Evolutionary conservation across 2,113 vertebrate species (phyloP), one percentile per base, ranked within the genome.

Genomic region (Neolamprologus sp.): DNA sequence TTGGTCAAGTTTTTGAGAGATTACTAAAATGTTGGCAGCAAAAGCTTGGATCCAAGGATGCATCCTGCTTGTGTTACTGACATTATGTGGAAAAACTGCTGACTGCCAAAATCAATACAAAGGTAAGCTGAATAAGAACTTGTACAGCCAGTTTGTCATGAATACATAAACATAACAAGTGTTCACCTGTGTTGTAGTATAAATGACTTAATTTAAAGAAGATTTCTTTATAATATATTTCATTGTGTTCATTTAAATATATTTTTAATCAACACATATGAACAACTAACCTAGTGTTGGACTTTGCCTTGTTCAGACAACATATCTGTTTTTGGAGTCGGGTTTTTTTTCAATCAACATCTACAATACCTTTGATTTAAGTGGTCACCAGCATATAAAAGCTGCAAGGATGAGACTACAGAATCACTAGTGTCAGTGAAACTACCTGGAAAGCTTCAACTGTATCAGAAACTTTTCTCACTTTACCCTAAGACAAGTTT

Each of bases 401-500:
- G 21, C 12, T 57, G 7, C 23, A 0, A 57, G 54, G 0, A 14
- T 5, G 54, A 0, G 2, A 57, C 4, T 30, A 60, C 5, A 60
- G 57, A 60, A 33, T 60, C 8, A 33, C 26, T 6, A 58, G 3
- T 9, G 5, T 30, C 26, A 60, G 7, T 58, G 8, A 58, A 58
- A 0, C 57, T 58, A 5, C 26, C 26, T 58, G 26, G 0, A 58
- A 58, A 30, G 3, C 54, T 57, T 57, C 12, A 28, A 0, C 23
- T 14, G 23, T 57, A 57, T 57, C 54, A 1, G 54, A 23, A 1
- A 0, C 0, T 8, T 14, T 17, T 9, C 26, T 30, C 26, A 30
- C 26, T 60, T 60, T 60, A 30, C 3, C 26, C 0, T 30, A 60
- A 30, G 0, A 30, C 3, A 30, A 1, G 26, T 0, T 63, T 63